A percentile compares a stretch with the other conserved stretches of the same genome.
Evolutionary conservation across 2,888 invertebrate species (phyloP).

Genomic region (Pammene fasciana): DNA sequence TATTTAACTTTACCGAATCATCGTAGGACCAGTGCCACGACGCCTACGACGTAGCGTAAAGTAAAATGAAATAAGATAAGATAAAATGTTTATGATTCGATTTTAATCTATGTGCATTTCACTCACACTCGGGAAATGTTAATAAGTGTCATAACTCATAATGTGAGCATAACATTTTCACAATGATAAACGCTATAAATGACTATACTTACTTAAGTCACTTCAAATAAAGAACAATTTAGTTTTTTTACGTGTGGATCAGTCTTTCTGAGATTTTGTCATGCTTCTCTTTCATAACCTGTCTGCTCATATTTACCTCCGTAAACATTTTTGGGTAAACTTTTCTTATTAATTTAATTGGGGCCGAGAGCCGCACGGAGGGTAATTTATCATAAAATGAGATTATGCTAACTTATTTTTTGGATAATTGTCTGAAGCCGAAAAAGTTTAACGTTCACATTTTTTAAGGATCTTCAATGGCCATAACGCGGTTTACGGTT

Average conservation of each 20-base stretch:
- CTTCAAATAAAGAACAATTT: not conserved
- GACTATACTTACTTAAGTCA: no score
- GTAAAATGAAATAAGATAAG: no score
- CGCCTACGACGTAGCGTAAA: no score
- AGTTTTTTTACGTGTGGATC: not conserved
- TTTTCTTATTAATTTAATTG: conserved; percentile 62
- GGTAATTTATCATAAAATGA: conserved; percentile 60
- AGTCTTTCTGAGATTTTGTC: no score
- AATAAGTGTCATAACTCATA: no score
- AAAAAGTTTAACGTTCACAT: conserved; percentile 36
- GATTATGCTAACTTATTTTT: conserved; percentile 50
- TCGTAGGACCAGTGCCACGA: no score
- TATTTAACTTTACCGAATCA: no score
- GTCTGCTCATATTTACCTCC: conserved; percentile 35
- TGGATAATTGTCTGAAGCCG: conserved; percentile 37
- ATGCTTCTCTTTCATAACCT: not conserved
- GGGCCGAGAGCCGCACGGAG: conserved; percentile 49
- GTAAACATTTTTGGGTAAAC: conserved; percentile 48
- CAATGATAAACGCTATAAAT: no score
- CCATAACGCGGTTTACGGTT: not conserved
- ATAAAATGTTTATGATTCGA: no score
- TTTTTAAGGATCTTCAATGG: conserved; percentile 20
- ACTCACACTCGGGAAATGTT: no score
- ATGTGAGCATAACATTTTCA: no score
- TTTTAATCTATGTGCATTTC: no score